Conservation (phyloP, 2,797 vertebrate genomes). For the Garrulus glandarius region DNA sequence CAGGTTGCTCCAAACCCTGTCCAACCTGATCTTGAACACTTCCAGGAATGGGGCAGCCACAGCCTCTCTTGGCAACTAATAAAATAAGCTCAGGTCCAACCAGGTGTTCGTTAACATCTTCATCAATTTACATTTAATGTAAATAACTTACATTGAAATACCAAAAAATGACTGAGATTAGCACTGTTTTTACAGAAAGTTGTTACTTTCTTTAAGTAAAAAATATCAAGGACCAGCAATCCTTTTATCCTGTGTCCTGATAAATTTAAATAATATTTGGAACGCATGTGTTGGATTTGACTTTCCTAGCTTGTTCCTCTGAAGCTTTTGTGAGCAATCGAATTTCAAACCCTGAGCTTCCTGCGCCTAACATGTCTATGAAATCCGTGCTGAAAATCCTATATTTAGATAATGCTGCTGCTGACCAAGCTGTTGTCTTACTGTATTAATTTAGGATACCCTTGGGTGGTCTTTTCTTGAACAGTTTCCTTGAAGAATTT, state of each 20-base stretch:
- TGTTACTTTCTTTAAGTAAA: neutral
- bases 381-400: neutral
- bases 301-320: neutral
- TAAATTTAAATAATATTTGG: neutral
- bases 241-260: neutral
- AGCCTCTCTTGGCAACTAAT: neutral
- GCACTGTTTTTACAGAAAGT: neutral
- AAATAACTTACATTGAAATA: neutral
- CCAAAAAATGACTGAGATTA: neutral
- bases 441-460: neutral
- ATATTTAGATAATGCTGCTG: neutral
- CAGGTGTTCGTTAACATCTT: neutral
- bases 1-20: neutral
- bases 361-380: accelerated
- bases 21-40: neutral
- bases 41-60: neutral
- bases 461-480: neutral
- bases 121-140: neutral
- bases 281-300: neutral
- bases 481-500: neutral
- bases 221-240: neutral
- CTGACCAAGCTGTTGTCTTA: neutral
- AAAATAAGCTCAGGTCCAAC: neutral
- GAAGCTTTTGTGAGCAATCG: neutral
- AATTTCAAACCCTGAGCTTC: neutral